Evolutionary conservation across 2,113 vertebrate species (phyloP).

Genomic region (Melanerpes formicivorus): DNA sequence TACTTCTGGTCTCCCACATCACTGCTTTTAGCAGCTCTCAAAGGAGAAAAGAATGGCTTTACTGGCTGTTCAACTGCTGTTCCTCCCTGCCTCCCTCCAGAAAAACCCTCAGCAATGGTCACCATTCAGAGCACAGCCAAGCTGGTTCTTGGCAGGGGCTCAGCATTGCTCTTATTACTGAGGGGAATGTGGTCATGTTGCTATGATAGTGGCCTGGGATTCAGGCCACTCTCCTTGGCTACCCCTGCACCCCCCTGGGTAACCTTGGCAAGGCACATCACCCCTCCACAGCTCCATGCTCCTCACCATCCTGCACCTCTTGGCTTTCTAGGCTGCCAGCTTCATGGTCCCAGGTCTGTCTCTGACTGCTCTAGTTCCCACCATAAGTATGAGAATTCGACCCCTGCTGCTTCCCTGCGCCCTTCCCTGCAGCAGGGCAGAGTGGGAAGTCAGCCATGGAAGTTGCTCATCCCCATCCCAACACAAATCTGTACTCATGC

Average conservation of each 20-base stretch:
- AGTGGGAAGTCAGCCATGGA: background rate
- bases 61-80: background rate
- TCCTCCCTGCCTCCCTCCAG: background rate
- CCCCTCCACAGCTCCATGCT: background rate
- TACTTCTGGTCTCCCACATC: background rate
- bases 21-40: slow-evolving; percentile 6
- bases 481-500: fast-evolving
- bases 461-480: background rate
- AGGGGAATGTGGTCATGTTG: slow-evolving; percentile 9
- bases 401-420: background rate
- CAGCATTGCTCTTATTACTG: background rate
- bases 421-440: background rate
- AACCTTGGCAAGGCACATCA: slow-evolving; percentile 53
- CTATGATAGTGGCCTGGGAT: slow-evolving; percentile 15
- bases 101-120: background rate
- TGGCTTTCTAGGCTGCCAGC: background rate
- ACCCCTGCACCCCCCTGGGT: background rate
- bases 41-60: slow-evolving; percentile 4
- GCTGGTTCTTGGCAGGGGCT: background rate
- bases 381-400: slow-evolving; percentile 19
- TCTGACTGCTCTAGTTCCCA: slow-evolving; percentile 7
- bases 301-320: background rate
- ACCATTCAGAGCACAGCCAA: slow-evolving; percentile 13
- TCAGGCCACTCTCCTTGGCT: slow-evolving; percentile 16
- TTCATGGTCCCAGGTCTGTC: slow-evolving; percentile 17